Evolutionary conservation across 2,113 vertebrate species (phyloP).

Genomic region (sheep (Ovis aries)): ARS-UI_Ramb_v3.0 NC_056061.1:89247501-89248000

Average conservation of each 20-base stretch:
- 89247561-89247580: background rate
- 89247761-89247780: accelerated
- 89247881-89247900: background rate
- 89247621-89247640: accelerated
- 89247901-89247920: background rate
- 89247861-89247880: background rate
- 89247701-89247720: background rate
- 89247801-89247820: background rate
- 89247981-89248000: background rate
- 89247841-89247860: background rate
- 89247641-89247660: background rate
- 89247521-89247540: background rate
- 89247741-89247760: no score
- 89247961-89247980: background rate
- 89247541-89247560: background rate
- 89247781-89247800: background rate
- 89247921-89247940: background rate
- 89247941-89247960: background rate
- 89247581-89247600: background rate
- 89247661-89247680: background rate
- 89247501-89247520: background rate
- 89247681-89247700: background rate
- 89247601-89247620: background rate
- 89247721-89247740: accelerated
- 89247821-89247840: background rate